phyloP scores from a whole-genome alignment of 2,113 vertebrate species.

The Bubo blakistoni region DNA sequence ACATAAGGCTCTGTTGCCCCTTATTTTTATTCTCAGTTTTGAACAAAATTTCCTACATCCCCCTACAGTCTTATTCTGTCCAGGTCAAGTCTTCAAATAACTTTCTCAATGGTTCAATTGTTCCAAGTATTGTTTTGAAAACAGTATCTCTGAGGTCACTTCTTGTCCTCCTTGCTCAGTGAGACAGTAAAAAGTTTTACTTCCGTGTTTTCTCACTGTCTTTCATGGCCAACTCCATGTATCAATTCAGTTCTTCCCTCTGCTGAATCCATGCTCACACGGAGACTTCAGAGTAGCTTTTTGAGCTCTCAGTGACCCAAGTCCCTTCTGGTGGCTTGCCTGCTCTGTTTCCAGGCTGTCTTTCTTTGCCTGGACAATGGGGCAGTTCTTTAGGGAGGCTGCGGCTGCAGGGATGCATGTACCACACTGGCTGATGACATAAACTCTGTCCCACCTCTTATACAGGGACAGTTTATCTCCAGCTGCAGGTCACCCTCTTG shows the following conservation, averaged over 20 bases:
- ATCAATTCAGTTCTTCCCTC: not conserved
- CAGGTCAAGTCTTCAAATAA: constrained; percentile 9
- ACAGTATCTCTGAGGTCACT: not conserved
- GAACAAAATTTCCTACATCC: not conserved
- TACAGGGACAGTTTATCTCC: not conserved
- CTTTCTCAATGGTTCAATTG: not conserved
- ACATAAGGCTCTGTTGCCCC: not conserved
- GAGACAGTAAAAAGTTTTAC: not conserved
- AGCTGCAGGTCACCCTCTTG: not conserved
- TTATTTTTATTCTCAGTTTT: not conserved
- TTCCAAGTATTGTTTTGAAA: constrained; percentile 17
- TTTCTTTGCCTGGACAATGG: not conserved
- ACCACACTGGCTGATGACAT: not conserved
- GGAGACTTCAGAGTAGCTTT: not conserved
- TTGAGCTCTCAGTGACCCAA: not conserved
- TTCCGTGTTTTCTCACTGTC: not conserved
- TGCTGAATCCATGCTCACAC: not conserved
- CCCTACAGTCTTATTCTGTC: not conserved
- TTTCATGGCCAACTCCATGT: not conserved
- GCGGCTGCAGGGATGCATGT: not conserved
- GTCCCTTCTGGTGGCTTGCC: not conserved
- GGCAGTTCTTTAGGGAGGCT: not conserved
- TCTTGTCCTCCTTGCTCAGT: not conserved
- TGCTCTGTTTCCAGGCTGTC: not conserved
- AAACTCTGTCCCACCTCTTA: not conserved